A percentile compares a stretch with the other conserved stretches of the same genome.
Conservation (phyloP, 2,797 vertebrate genomes). For the Ctenopoma multispine region DNA sequence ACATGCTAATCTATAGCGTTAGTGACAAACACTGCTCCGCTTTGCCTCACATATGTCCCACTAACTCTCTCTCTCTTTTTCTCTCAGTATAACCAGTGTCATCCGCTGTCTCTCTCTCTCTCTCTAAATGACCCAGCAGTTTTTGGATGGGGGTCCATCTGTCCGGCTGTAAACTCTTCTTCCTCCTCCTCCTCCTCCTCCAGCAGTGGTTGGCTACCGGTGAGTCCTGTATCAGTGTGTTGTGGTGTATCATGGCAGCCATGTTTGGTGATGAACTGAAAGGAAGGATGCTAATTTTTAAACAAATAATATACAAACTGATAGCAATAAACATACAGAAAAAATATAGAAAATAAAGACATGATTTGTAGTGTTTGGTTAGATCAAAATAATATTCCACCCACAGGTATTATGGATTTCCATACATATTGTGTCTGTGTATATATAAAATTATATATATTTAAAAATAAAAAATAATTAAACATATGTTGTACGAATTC, state of each 20-base stretch:
- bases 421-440: too few relatives aligned
- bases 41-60: slow-evolving; percentile 83
- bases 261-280: slow-evolving; percentile 24
- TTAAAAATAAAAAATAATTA: too few relatives aligned
- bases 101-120: slow-evolving; percentile 43
- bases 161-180: slow-evolving; percentile 61
- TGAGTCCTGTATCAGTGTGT: slow-evolving; percentile 51
- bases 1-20: slow-evolving; percentile 89
- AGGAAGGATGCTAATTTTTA: neutral
- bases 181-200: slow-evolving; percentile 52
- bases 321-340: neutral
- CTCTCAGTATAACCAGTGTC: slow-evolving; percentile 49
- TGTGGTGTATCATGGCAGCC: slow-evolving; percentile 42
- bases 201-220: slow-evolving; percentile 49
- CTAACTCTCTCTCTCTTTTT: slow-evolving; percentile 55
- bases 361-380: too few relatives aligned
- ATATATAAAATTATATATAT: too few relatives aligned
- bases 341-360: too few relatives aligned
- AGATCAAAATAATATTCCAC: too few relatives aligned
- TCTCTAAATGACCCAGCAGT: slow-evolving; percentile 74
- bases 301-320: neutral
- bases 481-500: too few relatives aligned
- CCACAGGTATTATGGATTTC: too few relatives aligned
- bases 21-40: slow-evolving; percentile 82
- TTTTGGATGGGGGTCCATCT: slow-evolving; percentile 75